A percentile compares a stretch with the other conserved stretches of the same genome.
These are phyloP conservation scores for Thymelicus acteon DNA, from an alignment of 2,888 invertebrate genomes.

Conservation along the genomic window DNA sequence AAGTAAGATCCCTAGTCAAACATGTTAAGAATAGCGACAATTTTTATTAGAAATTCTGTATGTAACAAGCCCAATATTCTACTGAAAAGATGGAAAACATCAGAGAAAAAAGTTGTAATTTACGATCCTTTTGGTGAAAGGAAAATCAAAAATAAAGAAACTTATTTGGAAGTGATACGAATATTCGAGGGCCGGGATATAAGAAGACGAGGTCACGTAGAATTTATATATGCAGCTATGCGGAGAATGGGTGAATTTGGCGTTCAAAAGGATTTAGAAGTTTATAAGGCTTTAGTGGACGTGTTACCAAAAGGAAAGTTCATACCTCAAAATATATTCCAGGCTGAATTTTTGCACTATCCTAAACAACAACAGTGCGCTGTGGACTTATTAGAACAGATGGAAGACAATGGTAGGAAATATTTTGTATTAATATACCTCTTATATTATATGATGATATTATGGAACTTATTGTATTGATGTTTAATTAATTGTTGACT, in stretches of 20 bases:
- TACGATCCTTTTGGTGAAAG: slow-evolving; percentile 75
- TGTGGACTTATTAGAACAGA: slow-evolving; percentile 95
- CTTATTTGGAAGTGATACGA: slow-evolving; percentile 89
- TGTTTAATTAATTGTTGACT: no score
- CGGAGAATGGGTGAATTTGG: slow-evolving; percentile 95
- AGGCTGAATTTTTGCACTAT: slow-evolving; percentile 96
- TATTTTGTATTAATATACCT: no score
- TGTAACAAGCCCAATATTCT: slow-evolving; percentile 55
- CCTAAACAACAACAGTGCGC: slow-evolving; percentile 98
- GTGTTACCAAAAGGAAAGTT: slow-evolving; percentile 95
- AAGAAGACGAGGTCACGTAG: slow-evolving; percentile 93
- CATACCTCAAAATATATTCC: slow-evolving; percentile 92
- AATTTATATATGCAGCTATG: slow-evolving; percentile 96
- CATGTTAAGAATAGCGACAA: slow-evolving; percentile 60
- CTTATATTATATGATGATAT: no score
- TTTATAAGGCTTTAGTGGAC: slow-evolving; percentile 93
- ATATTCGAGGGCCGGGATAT: slow-evolving; percentile 89
- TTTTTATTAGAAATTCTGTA: slow-evolving; percentile 63
- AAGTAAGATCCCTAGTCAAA: neutral
- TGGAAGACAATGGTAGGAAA: slow-evolving; percentile 93
- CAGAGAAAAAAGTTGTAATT: slow-evolving; percentile 67
- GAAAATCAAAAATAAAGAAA: slow-evolving; percentile 86
- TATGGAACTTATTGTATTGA: no score
- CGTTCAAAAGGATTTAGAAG: slow-evolving; percentile 93
- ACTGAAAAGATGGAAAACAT: slow-evolving; percentile 67